Conservation (phyloP, 1,140 invertebrate species). For the Akabosia matsudoensis region DNA sequence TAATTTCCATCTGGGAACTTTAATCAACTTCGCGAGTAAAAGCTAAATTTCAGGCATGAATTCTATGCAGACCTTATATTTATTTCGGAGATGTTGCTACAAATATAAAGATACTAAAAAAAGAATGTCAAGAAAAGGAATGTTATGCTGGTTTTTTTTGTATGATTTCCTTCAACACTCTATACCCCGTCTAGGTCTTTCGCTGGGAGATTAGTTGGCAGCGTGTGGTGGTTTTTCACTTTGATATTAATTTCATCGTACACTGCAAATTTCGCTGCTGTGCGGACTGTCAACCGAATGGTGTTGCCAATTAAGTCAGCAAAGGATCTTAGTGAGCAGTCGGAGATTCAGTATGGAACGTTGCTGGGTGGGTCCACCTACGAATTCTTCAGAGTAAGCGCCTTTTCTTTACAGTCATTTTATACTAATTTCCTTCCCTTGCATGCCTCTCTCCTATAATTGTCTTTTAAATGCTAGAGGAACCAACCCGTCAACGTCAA, state of each 20-base stretch:
- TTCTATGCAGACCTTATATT: no score
- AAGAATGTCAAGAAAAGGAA: no score
- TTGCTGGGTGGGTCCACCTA: conserved; percentile 61
- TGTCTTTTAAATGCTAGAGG: neutral
- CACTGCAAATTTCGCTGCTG: conserved; percentile 63
- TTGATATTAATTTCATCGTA: conserved; percentile 68
- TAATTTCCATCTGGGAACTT: no score
- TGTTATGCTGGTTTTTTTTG: no score
- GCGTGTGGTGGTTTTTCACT: conserved; percentile 71
- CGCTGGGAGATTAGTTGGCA: conserved; percentile 63
- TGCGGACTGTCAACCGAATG: conserved; percentile 58
- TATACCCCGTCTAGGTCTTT: no score
- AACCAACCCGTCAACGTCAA: no score
- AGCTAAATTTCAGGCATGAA: no score
- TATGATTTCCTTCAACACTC: no score
- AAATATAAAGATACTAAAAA: no score
- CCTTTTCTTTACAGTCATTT: neutral
- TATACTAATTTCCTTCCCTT: neutral
- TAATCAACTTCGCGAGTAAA: no score
- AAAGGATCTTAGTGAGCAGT: conserved; percentile 64
- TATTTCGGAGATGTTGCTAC: no score
- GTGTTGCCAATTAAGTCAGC: conserved; percentile 62
- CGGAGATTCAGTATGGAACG: conserved; percentile 64
- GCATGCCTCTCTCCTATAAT: neutral
- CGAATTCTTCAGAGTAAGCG: conserved; percentile 60